Evolutionary conservation across 2,888 invertebrate species (phyloP), one percentile per base, ranked within the genome.

Genomic region (Papilio gigon): DNA sequence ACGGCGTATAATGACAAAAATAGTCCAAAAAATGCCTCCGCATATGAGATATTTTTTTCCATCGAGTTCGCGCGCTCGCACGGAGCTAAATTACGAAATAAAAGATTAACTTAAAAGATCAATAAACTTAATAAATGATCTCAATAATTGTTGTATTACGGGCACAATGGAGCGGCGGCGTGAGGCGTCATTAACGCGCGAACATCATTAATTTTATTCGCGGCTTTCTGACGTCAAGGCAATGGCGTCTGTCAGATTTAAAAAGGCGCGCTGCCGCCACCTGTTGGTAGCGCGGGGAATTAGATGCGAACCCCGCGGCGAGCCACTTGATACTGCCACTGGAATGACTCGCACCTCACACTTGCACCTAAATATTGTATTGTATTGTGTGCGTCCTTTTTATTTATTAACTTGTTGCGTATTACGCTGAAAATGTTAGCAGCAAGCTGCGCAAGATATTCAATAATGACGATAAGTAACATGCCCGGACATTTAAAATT

Each of bases 111-210:
- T 90, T 91, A 91, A 92, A 91, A 91, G 91, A 92, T 91, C 92
- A 92, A 92, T 92, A 92, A 92, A 92, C 91, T 91, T 92, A 91
- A 92, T 91, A 92, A 92, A 92, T 92, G 91, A 91, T 92, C 92
- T 92, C 89, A 92, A 91, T 92, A 92, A 91, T 92, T 91, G 92
- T 92, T 92, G 90, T 90, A 92, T 91, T 92, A 92, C 90, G 88
- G 88, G 84, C 86, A 92, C 92, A 92, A 92, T 92, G 90, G 91
- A 87, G 89, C 90, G 90, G 91, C 91, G 86, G 90, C 89, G 91
- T 88, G 89, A 88, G 86, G 86, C 90, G 90, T 89, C 91, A 92
- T 91, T 91, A 92, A 89, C 91, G 88, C 88, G 88, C 89, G 88
- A 89, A 88, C 89, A 92, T 91, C 91, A 92, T 92, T 90, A 92